Evolutionary conservation across 2,797 vertebrate genomes (phyloP).

Genomic region (Sebastes alutus): DNA sequence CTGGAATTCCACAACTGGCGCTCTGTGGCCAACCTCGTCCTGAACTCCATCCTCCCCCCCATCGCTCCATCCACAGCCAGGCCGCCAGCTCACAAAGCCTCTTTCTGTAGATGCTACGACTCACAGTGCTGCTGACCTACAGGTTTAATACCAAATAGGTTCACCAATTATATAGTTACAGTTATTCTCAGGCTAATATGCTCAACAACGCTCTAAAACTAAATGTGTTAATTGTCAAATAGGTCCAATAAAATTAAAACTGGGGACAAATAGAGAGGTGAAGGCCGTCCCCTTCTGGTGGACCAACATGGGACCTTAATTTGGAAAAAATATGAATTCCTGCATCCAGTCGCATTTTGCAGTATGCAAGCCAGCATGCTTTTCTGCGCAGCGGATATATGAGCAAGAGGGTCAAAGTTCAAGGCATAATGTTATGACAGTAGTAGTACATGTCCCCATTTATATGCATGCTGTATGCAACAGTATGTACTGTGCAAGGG

Average conservation of each 20-base stretch:
- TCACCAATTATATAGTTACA: background rate
- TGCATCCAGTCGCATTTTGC: too few relatives aligned
- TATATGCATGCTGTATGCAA: too few relatives aligned
- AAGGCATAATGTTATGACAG: too few relatives aligned
- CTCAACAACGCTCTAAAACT: background rate
- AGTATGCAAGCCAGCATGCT: too few relatives aligned
- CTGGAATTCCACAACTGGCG: slow-evolving; percentile 81
- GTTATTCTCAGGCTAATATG: background rate
- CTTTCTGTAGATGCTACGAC: slow-evolving; percentile 50
- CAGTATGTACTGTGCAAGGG: too few relatives aligned
- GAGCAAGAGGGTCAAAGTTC: too few relatives aligned
- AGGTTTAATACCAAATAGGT: background rate
- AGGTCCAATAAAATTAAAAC: background rate
- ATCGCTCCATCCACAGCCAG: slow-evolving; percentile 41
- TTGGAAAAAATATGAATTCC: too few relatives aligned
- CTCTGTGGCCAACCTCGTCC: slow-evolving; percentile 77
- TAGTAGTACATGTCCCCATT: too few relatives aligned
- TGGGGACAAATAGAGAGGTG: background rate
- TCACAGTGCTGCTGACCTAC: slow-evolving; percentile 19
- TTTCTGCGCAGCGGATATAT: too few relatives aligned
- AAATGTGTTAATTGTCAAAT: background rate
- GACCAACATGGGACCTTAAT: too few relatives aligned
- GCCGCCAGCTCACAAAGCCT: slow-evolving; percentile 73
- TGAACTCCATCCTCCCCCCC: slow-evolving; percentile 64
- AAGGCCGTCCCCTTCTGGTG: too few relatives aligned